phyloP scores from a whole-genome alignment of 2,113 vertebrate genomes.

The Galeopterus variegatus region DNA sequence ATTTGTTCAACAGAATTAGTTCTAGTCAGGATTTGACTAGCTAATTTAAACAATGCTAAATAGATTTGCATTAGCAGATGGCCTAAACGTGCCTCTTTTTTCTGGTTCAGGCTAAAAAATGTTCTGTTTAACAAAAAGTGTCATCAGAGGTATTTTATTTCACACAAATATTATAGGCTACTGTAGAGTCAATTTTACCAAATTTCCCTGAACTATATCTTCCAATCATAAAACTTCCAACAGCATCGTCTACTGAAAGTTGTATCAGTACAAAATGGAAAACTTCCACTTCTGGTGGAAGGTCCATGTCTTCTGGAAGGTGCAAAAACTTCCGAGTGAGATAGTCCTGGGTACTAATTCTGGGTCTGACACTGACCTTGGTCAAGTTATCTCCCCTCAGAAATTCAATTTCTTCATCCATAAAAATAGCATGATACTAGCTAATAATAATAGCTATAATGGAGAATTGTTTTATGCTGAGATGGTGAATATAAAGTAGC shows the following conservation, averaged over 20 bases:
- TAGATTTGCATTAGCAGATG: constrained; percentile 29
- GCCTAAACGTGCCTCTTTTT: background rate
- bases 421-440: background rate
- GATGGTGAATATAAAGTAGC: background rate
- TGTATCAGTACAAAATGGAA: constrained; percentile 31
- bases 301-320: background rate
- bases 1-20: constrained; percentile 35
- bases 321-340: background rate
- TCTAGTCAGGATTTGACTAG: background rate
- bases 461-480: constrained; percentile 21
- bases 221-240: constrained; percentile 1
- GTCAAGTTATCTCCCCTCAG: background rate
- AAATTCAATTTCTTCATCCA: background rate
- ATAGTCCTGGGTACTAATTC: background rate
- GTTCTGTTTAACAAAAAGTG: background rate
- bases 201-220: background rate
- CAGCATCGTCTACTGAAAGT: background rate
- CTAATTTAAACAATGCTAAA: background rate
- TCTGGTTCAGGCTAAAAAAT: background rate
- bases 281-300: background rate
- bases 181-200: background rate
- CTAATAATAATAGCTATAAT: background rate
- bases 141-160: constrained; percentile 27
- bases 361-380: background rate
- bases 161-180: background rate